Evolutionary conservation across 2,888 invertebrate genomes (phyloP), one percentile per base, ranked within the genome.

Genomic region (Bombylius discolor): DNA sequence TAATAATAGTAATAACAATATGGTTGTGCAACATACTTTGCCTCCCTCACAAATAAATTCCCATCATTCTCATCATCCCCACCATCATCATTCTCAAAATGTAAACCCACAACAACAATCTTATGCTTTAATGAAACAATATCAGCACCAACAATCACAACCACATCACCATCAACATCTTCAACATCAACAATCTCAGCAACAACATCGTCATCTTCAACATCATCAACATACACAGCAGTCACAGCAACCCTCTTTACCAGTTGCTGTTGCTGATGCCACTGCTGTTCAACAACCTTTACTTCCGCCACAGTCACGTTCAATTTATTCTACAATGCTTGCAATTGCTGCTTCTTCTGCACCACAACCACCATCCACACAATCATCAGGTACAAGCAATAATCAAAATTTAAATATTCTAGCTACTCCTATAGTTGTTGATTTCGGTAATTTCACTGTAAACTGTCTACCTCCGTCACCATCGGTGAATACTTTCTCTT

Each of bases 401-500:
- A 60, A 61, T 60, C 67, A 66, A 63, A 68, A 67, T 60, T 61
- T 67, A 14, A 68, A 67, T 61, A 65, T 67, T 11, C 65, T 68
- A 14, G 62, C 66, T 31, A 66, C 68, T 23, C 67, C 67, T 7
- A 67, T 68, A 57, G 67, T 68, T 55, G 67, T 68, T 34, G 68
- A 68, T 58, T 67, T 68, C 51, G 65, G 66, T 53, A 68, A 66
- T 61, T 66, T 68, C 53, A 64, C 66, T 47, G 63, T 67, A 14
- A 68, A 67, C 62, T 66, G 67, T 56, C 52, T 66, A 52, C 63
- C 64, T 8, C 57, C 63, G 11, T 42, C 39, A 42, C 39, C 1
- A 42, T 42, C 39, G 39, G 11, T 42, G 39, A 42, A 42, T 42
- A 11, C 39, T 42, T 4, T 42, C 12, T 42, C 39, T 11, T 11